phyloP scores from a whole-genome alignment of 2,113 vertebrate species.

The Dryoscopus gambensis region DNA sequence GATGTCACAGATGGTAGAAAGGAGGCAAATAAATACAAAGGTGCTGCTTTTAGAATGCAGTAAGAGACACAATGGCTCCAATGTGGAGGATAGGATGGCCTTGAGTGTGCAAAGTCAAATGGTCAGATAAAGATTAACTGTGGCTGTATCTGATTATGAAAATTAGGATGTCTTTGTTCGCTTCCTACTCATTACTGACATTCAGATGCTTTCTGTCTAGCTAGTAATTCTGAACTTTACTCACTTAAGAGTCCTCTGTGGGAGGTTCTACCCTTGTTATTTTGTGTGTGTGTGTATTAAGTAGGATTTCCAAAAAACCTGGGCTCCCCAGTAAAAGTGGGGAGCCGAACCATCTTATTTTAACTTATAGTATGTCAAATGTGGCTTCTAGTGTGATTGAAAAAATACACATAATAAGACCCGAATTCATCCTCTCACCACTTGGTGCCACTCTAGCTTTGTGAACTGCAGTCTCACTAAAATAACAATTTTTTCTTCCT shows the following conservation, averaged over 20 bases:
- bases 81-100: background rate
- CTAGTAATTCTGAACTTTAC: background rate
- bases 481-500: background rate
- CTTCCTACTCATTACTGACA: background rate
- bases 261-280: background rate
- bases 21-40: background rate
- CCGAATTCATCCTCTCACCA: constrained; percentile 52
- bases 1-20: background rate
- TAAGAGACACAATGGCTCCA: background rate
- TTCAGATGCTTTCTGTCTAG: background rate
- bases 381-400: background rate
- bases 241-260: background rate
- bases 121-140: background rate
- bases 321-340: background rate
- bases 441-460: constrained; percentile 77
- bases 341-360: background rate
- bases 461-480: background rate
- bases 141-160: background rate
- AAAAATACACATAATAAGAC: background rate
- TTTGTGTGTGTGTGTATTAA: background rate
- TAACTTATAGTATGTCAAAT: background rate
- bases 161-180: background rate
- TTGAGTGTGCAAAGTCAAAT: background rate
- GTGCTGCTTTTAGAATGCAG: background rate
- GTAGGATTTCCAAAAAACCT: background rate